Conservation (phyloP, 2,797 vertebrate genomes). For the Gobionotothen gibberifrons region DNA sequence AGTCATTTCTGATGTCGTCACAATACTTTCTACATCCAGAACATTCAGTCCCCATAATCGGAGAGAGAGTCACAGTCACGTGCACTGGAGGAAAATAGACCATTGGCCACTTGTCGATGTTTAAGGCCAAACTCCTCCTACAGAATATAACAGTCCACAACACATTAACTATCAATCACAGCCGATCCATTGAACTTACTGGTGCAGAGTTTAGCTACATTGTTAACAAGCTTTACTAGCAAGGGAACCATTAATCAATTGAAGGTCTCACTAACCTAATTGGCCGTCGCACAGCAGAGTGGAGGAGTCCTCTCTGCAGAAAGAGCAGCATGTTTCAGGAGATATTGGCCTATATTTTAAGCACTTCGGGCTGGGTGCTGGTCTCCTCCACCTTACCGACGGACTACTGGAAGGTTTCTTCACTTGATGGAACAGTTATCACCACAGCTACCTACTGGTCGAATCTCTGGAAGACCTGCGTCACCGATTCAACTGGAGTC, state of each 20-base stretch:
- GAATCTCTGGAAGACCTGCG: constrained; percentile 96
- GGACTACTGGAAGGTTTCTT: constrained; percentile 97
- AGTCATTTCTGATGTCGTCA: constrained; percentile 19
- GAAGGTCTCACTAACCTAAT: constrained; percentile 17
- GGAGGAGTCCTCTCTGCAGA: constrained; percentile 28
- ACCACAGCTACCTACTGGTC: constrained; percentile 95
- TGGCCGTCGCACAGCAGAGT: constrained; percentile 3
- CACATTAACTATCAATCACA: constrained; percentile 79
- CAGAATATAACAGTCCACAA: constrained; percentile 74
- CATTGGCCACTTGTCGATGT: constrained; percentile 68
- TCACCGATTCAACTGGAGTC: constrained; percentile 96
- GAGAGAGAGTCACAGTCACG: constrained; percentile 47
- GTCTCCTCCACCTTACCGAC: constrained; percentile 93
- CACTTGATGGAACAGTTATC: constrained; percentile 93
- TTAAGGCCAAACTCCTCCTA: constrained; percentile 75
- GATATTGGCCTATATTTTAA: constrained; percentile 90
- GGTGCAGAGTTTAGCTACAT: constrained; percentile 31
- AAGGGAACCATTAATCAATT: constrained; percentile 32
- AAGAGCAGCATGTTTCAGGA: constrained; percentile 88
- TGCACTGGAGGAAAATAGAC: constrained; percentile 36
- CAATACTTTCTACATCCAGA: constrained; percentile 10
- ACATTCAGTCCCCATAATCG: constrained; percentile 22
- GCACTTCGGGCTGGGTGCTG: constrained; percentile 92
- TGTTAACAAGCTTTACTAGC: constrained; percentile 31
- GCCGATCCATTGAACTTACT: constrained; percentile 54